Conservation (phyloP, 2,113 vertebrate genomes). For the Stegastes partitus region DNA sequence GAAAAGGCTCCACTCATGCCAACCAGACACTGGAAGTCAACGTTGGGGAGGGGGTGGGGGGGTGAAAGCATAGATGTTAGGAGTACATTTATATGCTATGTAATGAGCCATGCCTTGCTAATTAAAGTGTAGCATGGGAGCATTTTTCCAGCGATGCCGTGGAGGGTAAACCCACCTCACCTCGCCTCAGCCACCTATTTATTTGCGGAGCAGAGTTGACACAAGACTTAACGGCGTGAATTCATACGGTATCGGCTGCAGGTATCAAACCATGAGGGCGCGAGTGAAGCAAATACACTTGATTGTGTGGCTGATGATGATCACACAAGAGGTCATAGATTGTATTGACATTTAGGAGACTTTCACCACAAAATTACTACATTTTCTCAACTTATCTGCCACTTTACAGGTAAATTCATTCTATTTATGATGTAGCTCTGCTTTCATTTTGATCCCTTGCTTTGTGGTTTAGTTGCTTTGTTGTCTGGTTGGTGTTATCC, state of each 20-base stretch:
- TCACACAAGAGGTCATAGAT: too few relatives aligned
- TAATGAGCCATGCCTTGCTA: conserved; percentile 71
- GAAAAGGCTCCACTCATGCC: conserved; percentile 60
- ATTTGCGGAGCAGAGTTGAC: conserved; percentile 22
- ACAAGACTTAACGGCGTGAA: neutral
- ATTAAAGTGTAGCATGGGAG: conserved; percentile 64
- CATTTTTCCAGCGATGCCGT: conserved; percentile 55
- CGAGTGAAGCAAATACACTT: too few relatives aligned
- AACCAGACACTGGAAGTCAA: conserved; percentile 60
- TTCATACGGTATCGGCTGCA: neutral
- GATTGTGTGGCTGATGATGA: too few relatives aligned
- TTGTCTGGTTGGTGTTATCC: too few relatives aligned
- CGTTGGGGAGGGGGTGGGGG: conserved; percentile 36
- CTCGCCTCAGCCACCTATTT: conserved; percentile 46
- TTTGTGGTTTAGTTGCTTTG: too few relatives aligned
- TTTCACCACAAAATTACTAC: too few relatives aligned
- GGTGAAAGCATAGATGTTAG: conserved; percentile 43
- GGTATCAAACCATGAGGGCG: neutral
- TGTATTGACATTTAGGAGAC: too few relatives aligned
- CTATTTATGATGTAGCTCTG: too few relatives aligned
- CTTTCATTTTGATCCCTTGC: too few relatives aligned
- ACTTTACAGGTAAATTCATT: too few relatives aligned
- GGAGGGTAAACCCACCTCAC: conserved; percentile 52
- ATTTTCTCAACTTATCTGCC: too few relatives aligned
- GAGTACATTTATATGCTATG: conserved; percentile 60